Evolutionary conservation across 2,888 invertebrate genomes (phyloP).

Genomic region (Lacanobia oleracea): DNA sequence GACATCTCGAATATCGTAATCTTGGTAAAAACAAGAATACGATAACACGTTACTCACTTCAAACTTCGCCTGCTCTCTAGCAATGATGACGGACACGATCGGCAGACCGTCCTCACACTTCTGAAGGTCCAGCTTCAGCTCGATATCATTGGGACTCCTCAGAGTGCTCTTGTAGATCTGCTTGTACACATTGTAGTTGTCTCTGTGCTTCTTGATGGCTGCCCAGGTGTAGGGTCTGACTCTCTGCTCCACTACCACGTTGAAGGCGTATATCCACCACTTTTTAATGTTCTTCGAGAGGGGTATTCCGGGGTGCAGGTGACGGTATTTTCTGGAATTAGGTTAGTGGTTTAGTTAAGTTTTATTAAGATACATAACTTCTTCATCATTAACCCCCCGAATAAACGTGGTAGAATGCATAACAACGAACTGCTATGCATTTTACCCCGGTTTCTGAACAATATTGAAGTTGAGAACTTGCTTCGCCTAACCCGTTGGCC

Average conservation of each 20-base stretch:
- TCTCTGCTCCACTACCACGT: constrained; percentile 93
- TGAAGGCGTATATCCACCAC: constrained; percentile 95
- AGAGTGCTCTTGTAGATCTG: constrained; percentile 93
- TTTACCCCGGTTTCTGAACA: too few relatives aligned
- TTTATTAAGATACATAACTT: not conserved
- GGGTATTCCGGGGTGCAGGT: constrained; percentile 91
- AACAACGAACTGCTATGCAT: too few relatives aligned
- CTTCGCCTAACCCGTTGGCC: too few relatives aligned
- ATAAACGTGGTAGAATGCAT: too few relatives aligned
- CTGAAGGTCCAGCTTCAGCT: constrained; percentile 93
- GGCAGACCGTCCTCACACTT: constrained; percentile 94
- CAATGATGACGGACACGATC: constrained; percentile 94
- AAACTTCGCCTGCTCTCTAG: constrained; percentile 95
- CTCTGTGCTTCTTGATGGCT: constrained; percentile 92
- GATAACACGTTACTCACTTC: constrained; percentile 87
- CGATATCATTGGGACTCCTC: constrained; percentile 93
- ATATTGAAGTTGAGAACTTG: too few relatives aligned
- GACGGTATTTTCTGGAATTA: constrained; percentile 90
- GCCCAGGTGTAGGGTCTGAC: constrained; percentile 94
- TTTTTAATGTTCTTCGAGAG: constrained; percentile 90
- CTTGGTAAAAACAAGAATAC: not conserved
- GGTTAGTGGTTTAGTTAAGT: not conserved
- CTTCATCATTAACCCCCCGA: too few relatives aligned
- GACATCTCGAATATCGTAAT: too few relatives aligned
- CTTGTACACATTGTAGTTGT: constrained; percentile 93